Base-by-base conservation (phyloP, 2,888 invertebrate genomes). In the Pediacus dermestoides region DNA sequence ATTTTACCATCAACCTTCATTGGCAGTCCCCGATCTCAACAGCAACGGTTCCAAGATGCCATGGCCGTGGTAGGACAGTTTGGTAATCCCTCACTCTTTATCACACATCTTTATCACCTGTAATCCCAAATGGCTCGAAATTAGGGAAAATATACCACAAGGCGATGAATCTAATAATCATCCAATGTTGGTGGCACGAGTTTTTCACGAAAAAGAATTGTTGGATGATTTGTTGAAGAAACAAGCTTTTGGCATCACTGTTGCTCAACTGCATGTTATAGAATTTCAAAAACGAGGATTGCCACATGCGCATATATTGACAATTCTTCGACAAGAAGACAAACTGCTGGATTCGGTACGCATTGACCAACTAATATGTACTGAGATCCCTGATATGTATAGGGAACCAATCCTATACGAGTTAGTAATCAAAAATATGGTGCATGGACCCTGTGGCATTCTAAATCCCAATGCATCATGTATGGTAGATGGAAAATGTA, bases 61-160 rank as follows among this genome's bases (percentile, higher is more conserved):
- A 70, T 71, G 68, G 52, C 66, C 7, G 62, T 68, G 30, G 70
- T 71, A 2, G 16, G 58, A 21, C 61, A 62, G 41, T 65, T 48
- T 57, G 71, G 71, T 11, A 31, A 37, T 11, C 48, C 51, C 3
- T 36, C 37, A 12, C 47, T 67, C n/a, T 72, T 71, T 46, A 48
- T 70, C 3, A 70, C 70, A n/a, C n/a, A n/a, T n/a, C n/a, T n/a
- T n/a, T n/a, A 58, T 70, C 47, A 70, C 71, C 1, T 67, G 67
- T 41, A 70, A 70, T 52, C 67, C 66, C 2, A 60, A 59, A 34
- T 70, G 69, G 67, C 39, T 34, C 10, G 67, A 70, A 53, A 67
- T 70, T 9, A 30, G 25, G 14, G 55, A 60, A 33, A 59, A 62
- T 46, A 36, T 68, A 11, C 25, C 34, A 26, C 30, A 23, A 22